Evolutionary conservation across 2,888 invertebrate genomes (phyloP).

Genomic region (Molorchus minor): DNA sequence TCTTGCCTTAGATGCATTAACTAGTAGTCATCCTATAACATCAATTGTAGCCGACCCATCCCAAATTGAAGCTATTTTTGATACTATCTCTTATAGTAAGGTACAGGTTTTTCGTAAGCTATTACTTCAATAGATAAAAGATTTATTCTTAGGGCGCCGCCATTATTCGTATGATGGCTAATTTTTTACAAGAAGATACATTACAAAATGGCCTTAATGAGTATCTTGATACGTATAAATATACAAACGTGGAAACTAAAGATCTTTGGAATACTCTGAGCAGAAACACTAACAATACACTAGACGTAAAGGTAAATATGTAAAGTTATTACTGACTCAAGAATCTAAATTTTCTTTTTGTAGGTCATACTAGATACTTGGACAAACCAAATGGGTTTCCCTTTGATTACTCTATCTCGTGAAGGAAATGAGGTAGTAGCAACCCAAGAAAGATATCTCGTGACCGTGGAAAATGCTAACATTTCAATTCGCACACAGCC

Average conservation of each 20-base stretch:
- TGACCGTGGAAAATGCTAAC: constrained; percentile 61
- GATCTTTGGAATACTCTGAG: constrained; percentile 84
- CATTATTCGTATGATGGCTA: constrained; percentile 76
- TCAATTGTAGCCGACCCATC: constrained; percentile 73
- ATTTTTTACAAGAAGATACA: constrained; percentile 71
- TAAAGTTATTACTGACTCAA: neutral
- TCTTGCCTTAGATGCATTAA: constrained; percentile 73
- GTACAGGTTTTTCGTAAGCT: constrained; percentile 54
- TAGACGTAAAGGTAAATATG: constrained; percentile 69
- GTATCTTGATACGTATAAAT: constrained; percentile 75
- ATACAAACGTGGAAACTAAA: constrained; percentile 77
- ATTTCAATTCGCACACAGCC: constrained; percentile 55
- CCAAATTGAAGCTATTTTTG: constrained; percentile 78
- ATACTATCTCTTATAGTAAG: constrained; percentile 79
- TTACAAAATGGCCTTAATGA: constrained; percentile 72
- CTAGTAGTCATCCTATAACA: constrained; percentile 77
- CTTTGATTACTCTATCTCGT: constrained; percentile 74
- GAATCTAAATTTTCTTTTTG: constrained; percentile 30
- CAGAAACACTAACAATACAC: constrained; percentile 69
- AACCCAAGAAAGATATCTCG: constrained; percentile 72
- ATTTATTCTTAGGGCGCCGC: constrained; percentile 70
- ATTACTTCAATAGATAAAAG: neutral
- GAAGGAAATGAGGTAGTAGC: constrained; percentile 71
- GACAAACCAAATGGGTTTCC: constrained; percentile 86
- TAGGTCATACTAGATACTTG: constrained; percentile 79